Base-by-base conservation (phyloP, 2,113 vertebrate genomes). In the Lepisosteus oculatus region DNA sequence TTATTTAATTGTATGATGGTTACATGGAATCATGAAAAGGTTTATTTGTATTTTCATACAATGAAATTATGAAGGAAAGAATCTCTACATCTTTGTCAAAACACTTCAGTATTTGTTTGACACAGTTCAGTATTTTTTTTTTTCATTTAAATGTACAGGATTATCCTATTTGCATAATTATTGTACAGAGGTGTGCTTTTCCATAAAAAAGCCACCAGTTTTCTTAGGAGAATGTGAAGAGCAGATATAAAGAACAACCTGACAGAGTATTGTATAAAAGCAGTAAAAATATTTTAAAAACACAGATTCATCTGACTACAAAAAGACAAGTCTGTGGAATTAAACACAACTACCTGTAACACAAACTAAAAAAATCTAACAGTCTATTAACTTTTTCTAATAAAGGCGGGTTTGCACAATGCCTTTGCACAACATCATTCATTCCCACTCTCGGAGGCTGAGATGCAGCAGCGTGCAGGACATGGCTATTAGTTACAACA, bases 1-100 rank as follows among this genome's bases (percentile, higher is more conserved):
- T 70, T 72, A 51, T 51, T 65, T 69, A 70, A 43, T 59, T 59
- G n/a, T 74, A 15, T 57, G 43, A 9, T 45, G 55, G 61, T n/a
- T 59, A 59, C 56, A 59, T 59, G 11, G n/a, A 6, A 51, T 51
- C 47, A 51, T 51, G 47, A 51, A 51, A 5, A 51, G 9, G 47
- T 51, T 51, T 51, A 51, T 51, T 51, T 9, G 47, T 9, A 51
- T 5, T 51, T 29, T 29, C 29, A 29, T 29, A 29, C 29, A 29
- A 29, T 51, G 47, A 51, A 51, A 51, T 51, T 6, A 51, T 5
- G 5, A 5, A 51, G 5, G 47, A 51, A 51, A 51, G 47, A 51
- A 51, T 9, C 5, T 51, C 5, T 6, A 9, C 47, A 51, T 51
- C 47, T 51, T 51, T 9, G 9, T 51, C 47, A 51, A 51, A 1